Evolutionary conservation across 2,113 vertebrate genomes (phyloP).

Genomic region (Chloropsis hardwickii): DNA sequence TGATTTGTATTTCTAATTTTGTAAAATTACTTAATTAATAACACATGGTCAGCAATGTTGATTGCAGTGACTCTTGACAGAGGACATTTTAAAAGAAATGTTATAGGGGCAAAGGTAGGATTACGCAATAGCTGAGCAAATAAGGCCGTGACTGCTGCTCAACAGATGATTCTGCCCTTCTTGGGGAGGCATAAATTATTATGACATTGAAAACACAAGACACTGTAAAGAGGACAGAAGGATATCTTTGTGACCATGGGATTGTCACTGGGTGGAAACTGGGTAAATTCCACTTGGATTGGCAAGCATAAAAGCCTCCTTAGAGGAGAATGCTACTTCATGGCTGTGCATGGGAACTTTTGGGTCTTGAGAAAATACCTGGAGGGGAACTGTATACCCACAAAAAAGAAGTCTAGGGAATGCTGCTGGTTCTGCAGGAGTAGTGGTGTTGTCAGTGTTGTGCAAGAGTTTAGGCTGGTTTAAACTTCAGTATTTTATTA

Average conservation of each 20-base stretch:
- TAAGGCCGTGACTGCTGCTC: background rate
- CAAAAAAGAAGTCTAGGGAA: background rate
- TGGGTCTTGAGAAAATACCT: background rate
- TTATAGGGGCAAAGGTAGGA: constrained; percentile 23
- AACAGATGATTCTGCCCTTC: background rate
- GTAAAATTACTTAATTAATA: constrained; percentile 84
- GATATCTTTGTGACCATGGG: background rate
- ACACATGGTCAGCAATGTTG: constrained; percentile 76
- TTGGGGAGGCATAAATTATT: background rate
- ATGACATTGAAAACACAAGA: background rate
- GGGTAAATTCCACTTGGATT: background rate
- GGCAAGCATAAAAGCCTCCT: background rate
- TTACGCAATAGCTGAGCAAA: constrained; percentile 12
- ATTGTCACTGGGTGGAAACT: background rate
- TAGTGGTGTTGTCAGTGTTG: background rate
- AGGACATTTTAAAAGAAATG: constrained; percentile 25
- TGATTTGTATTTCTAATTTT: constrained; percentile 81
- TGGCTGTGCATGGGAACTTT: background rate
- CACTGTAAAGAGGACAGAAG: background rate
- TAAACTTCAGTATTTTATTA: background rate
- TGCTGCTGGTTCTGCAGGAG: background rate
- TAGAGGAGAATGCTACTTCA: background rate
- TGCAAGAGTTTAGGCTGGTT: background rate
- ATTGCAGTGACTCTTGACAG: constrained; percentile 59
- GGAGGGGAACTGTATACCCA: background rate